These are phyloP conservation scores for Tetropium fuscum DNA, from an alignment of 2,888 invertebrate genomes.

Conservation along the genomic window DNA sequence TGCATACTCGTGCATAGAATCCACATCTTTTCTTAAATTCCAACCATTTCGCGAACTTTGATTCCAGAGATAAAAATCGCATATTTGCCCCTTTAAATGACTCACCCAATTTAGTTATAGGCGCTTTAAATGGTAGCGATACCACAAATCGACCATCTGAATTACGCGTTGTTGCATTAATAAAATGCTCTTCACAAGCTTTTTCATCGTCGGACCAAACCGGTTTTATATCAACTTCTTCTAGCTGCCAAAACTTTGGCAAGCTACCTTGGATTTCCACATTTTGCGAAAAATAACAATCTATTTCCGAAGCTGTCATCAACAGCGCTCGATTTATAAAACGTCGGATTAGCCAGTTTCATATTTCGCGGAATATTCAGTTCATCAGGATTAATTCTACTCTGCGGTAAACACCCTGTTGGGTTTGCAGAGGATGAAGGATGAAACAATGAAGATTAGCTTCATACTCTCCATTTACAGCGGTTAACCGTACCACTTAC, in stretches of 20 bases:
- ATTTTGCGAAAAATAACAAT: conserved; percentile 7
- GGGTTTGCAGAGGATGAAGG: conserved; percentile 31
- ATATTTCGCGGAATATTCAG: conserved; percentile 25
- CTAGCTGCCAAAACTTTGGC: conserved; percentile 13
- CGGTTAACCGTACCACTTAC: background rate
- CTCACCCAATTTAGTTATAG: conserved; percentile 5
- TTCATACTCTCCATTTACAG: background rate
- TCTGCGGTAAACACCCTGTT: conserved; percentile 20
- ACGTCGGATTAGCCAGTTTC: conserved; percentile 28
- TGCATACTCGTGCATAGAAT: conserved; percentile 1
- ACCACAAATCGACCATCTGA: conserved; percentile 1
- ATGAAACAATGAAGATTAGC: conserved; percentile 31
- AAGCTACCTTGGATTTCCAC: background rate
- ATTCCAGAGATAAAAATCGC: conserved; percentile 8
- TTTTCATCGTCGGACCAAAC: conserved; percentile 5
- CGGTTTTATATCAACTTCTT: background rate
- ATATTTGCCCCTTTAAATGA: conserved; percentile 4
- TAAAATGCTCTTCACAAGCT: conserved; percentile 6
- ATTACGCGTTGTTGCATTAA: background rate
- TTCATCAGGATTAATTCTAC: conserved; percentile 10
- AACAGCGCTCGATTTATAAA: conserved; percentile 15
- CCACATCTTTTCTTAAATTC: conserved; percentile 2
- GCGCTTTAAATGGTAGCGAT: conserved; percentile 1
- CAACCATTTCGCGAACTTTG: background rate
- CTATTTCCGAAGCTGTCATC: background rate